Base-by-base conservation (phyloP, 2,113 vertebrate genomes). In the Ranitomeya variabilis region DNA sequence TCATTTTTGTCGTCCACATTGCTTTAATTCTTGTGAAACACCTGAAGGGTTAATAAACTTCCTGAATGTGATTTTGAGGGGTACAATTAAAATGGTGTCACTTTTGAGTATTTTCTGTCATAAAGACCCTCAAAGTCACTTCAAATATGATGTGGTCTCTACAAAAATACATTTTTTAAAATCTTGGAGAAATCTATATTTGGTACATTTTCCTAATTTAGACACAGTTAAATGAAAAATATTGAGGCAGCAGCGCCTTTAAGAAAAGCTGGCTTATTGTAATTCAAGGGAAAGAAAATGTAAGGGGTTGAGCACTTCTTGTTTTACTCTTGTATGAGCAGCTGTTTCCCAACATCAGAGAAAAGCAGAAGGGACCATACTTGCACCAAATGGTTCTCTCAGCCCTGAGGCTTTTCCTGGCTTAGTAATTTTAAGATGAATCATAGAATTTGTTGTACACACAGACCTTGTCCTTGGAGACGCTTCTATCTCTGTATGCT, bases 351-450 rank as follows among this genome's bases (percentile, higher is more conserved):
- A 76, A 66, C 86, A 86, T 89, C 13, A 69, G 86, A 90, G 88
- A 87, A 54, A 78, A 0, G 85, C 90, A 86, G 80, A 90, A 16
- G 51, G 73, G n/a, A 78, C 89, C 85, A 80, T 55, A 86, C 91
- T 57, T 26, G 90, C 62, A 15, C 66, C 37, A 87, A 83, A 90
- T 71, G 62, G 23, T 57, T 77, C n/a, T 15, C 80, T 23, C 55
- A 81, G 69, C 90, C 86, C 85, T 59, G 23, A 81, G 85, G 71
- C 31, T 15, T 86, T 91, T 76, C 67, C 0, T 1, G 31, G 23
- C 83, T 18, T 81, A 82, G 90, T 83, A 88, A 90, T 87, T 91
- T 89, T 84, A 90, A 83, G 90, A 91, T 90, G 85, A 92, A 92
- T 81, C 86, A 88, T 90, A 90, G 89, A 87, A 82, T 90, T 91